Evolutionary conservation across 2,797 vertebrate genomes (phyloP).

Genomic region (Ptychobarbus kaznakovi): DNA sequence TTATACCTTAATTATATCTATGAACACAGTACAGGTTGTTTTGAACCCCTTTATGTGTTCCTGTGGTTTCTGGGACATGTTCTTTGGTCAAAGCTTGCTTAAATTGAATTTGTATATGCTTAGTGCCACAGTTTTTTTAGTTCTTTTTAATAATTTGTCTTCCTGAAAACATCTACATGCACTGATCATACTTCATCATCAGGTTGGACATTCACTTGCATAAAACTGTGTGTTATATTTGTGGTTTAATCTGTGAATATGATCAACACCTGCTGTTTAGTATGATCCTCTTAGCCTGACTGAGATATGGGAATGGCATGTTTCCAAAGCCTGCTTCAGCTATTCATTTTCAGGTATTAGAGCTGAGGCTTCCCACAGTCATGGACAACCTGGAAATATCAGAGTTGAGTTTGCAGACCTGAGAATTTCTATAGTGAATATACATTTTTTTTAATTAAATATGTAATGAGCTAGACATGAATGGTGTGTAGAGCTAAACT

Average conservation of each 20-base stretch:
- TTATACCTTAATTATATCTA: neutral
- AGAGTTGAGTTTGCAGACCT: neutral
- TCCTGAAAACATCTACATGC: neutral
- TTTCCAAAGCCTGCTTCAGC: conserved; percentile 11
- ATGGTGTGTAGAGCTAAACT: neutral
- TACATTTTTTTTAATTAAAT: neutral
- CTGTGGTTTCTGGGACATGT: neutral
- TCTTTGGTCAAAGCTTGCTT: neutral
- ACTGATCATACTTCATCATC: neutral
- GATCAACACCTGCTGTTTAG: conserved; percentile 8
- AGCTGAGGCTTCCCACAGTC: neutral
- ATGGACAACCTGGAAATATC: neutral
- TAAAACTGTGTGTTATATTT: neutral
- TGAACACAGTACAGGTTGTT: neutral
- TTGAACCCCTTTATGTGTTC: neutral
- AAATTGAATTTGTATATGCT: no score
- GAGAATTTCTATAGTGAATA: neutral
- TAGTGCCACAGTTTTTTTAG: neutral
- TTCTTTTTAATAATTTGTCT: neutral
- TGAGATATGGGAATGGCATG: conserved; percentile 5
- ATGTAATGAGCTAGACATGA: neutral
- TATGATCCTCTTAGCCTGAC: conserved; percentile 19
- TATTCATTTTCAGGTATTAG: conserved; percentile 8
- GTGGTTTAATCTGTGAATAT: conserved; percentile 12
- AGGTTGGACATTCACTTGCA: neutral